Evolutionary conservation across 2,113 vertebrate species (phyloP), one percentile per base, ranked within the genome.

Genomic region (Chlorodrepanis virens): DNA sequence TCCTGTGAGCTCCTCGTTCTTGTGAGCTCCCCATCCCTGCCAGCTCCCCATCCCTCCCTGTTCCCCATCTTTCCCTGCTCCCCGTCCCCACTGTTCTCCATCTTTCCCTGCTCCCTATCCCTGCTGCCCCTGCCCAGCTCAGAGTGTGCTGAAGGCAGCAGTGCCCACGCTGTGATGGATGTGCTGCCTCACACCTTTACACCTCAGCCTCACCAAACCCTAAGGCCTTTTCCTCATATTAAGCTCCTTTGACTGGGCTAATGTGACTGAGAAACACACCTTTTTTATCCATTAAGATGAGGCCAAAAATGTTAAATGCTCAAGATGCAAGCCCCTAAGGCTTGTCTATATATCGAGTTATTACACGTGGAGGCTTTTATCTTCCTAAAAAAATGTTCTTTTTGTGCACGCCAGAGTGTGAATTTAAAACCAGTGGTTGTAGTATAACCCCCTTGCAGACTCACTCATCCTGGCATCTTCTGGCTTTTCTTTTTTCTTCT

Each of bases 321-420:
- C 72, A 89, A 89, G 94, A 96, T 95, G 96, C 89, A 68, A 91
- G 72, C 95, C 95, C 93, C 83, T 28, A 89, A 94, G 95, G 96
- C 89, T 84, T 89, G 95, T 93, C 94, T 97, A 81, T 95, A 63
- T 96, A 96, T 95, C 91, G 80, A 97, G 95, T 97, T 95, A 94
- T 93, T 94, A 96, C 96, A 97, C 56, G 95, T 92, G 95, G 76
- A 97, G 76, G 92, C 93, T 97, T 96, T 97, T 96, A 94, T 97
- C 94, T 95, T 89, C 44, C 4, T 60, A 89, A 92, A 75, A 96
- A 95, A 92, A 78, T 81, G 64, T 93, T 96, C 94, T 96, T 94
- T 97, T 77, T 89, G 85, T 87, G 93, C 92, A 83, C 4, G 83
- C 92, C 94, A 95, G 72, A 88, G 90, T 86, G 83, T 83, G 79